phyloP scores from a whole-genome alignment of 2,888 invertebrate genomes.

The Troides aeacus region DNA sequence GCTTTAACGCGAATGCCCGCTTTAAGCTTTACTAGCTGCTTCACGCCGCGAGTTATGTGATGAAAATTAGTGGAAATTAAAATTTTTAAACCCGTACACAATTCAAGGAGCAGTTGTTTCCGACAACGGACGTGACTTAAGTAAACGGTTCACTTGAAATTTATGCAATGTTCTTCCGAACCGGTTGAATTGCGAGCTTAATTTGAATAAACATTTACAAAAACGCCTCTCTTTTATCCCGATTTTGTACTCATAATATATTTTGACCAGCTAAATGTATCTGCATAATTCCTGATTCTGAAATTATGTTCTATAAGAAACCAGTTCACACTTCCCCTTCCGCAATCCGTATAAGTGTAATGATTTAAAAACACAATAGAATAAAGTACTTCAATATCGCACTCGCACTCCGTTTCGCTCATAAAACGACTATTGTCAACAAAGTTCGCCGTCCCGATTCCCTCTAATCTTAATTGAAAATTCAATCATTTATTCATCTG shows the following conservation, averaged over 20 bases:
- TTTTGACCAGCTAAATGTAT: neutral
- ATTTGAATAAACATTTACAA: conserved; percentile 12
- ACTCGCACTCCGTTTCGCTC: conserved; percentile 39
- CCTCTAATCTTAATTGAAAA: conserved; percentile 75
- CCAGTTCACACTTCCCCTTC: neutral
- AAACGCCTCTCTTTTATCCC: neutral
- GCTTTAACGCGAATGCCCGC: conserved; percentile 32
- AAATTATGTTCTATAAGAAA: neutral
- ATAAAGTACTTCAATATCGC: conserved; percentile 45
- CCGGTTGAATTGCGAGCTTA: conserved; percentile 5
- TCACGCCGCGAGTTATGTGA: conserved; percentile 39
- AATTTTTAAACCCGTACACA: conserved; percentile 56
- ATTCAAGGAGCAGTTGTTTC: conserved; percentile 65
- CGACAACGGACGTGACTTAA: conserved; percentile 62
- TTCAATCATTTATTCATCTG: conserved; percentile 77
- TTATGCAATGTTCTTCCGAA: conserved; percentile 34
- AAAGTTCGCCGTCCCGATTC: conserved; percentile 56
- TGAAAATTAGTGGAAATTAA: conserved; percentile 48
- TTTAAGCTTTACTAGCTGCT: conserved; percentile 32
- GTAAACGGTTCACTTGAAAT: conserved; percentile 44
- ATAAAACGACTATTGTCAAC: conserved; percentile 61
- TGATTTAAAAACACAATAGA: conserved; percentile 4
- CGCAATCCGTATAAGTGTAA: neutral
- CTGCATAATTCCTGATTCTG: neutral
- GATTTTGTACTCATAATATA: neutral